phyloP scores from a whole-genome alignment of 2,113 vertebrate species.

The Crotalus horridus region DNA sequence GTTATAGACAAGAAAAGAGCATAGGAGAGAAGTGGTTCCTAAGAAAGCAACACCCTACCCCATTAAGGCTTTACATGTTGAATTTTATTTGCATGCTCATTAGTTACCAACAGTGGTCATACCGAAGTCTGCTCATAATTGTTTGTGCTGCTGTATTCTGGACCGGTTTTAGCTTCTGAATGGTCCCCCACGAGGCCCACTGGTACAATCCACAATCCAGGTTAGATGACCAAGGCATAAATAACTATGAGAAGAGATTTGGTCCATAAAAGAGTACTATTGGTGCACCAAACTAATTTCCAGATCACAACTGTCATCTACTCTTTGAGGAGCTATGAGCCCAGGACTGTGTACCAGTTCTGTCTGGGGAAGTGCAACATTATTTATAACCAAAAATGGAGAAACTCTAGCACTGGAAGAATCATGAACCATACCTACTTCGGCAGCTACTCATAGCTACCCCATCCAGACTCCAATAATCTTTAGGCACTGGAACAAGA shows the following conservation, averaged over 20 bases:
- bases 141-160: neutral
- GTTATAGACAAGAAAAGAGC: neutral
- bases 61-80: neutral
- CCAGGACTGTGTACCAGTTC: neutral
- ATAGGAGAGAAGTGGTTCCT: neutral
- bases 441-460: neutral
- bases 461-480: neutral
- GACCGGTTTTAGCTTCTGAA: neutral
- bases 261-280: neutral
- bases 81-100: neutral
- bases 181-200: neutral
- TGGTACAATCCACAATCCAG: neutral
- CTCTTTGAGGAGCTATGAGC: neutral
- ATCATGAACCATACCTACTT: neutral
- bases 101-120: neutral
- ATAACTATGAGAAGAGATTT: neutral
- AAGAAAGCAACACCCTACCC: neutral
- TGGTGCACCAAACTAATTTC: neutral
- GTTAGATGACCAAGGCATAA: neutral
- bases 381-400: neutral
- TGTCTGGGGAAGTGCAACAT: neutral
- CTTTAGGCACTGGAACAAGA: neutral
- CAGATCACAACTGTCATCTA: neutral
- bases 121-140: neutral
- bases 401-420: neutral